These are phyloP conservation scores for Pontoporia blainvillei DNA, from an alignment of 2,113 vertebrate genomes.

Conservation along the genomic window DNA sequence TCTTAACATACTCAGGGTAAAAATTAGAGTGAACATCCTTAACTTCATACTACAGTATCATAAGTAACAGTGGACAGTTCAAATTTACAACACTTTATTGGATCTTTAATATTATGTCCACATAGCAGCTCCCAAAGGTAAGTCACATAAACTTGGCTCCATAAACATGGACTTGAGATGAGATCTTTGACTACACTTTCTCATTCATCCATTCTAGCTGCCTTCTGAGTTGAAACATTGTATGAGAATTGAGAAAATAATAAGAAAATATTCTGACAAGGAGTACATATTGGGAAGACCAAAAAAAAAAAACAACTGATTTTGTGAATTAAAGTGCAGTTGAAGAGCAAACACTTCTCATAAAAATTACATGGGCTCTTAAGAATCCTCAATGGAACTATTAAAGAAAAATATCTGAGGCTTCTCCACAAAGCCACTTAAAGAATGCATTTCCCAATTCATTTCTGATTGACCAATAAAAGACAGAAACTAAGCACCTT, in stretches of 20 bases:
- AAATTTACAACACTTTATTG: neutral
- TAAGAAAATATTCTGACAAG: neutral
- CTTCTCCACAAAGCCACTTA: neutral
- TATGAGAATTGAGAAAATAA: neutral
- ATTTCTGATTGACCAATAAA: neutral
- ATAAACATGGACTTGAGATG: neutral
- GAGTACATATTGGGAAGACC: neutral
- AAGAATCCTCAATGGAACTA: neutral
- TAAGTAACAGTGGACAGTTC: neutral
- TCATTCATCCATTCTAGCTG: neutral
- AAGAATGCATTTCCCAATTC: neutral
- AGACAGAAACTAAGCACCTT: neutral
- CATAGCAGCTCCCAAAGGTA: neutral
- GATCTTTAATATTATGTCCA: neutral
- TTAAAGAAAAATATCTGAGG: neutral
- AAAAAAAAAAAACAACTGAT: neutral
- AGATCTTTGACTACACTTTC: neutral
- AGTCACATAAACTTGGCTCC: neutral
- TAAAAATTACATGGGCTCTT: neutral
- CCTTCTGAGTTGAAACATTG: neutral
- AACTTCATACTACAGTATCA: neutral
- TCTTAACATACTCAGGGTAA: neutral
- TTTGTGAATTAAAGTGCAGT: neutral
- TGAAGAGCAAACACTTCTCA: constrained; percentile 3
- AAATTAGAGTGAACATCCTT: neutral